Conservation (phyloP, 2,113 vertebrate genomes). For the Piprites chloris region DNA sequence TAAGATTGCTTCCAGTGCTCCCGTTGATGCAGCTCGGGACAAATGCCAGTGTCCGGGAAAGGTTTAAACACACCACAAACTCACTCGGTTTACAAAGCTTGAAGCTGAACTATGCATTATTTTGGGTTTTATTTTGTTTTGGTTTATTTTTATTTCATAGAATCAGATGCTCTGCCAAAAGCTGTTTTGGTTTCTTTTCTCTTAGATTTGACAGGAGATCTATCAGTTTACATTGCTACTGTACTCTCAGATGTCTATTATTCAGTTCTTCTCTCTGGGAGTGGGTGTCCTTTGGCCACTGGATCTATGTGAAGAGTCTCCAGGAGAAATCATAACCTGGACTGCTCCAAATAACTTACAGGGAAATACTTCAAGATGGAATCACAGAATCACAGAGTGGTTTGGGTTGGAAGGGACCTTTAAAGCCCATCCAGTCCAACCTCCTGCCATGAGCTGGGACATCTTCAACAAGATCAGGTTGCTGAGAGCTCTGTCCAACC, state of each 20-base stretch:
- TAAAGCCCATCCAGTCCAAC: not conserved
- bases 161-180: not conserved
- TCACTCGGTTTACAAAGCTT: not conserved
- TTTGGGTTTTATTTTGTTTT: not conserved
- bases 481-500: not conserved
- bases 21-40: not conserved
- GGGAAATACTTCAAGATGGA: not conserved
- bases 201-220: not conserved
- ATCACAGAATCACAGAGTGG: not conserved
- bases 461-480: not conserved
- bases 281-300: not conserved
- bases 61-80: not conserved
- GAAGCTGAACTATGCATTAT: not conserved
- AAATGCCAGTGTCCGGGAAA: not conserved
- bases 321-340: not conserved
- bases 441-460: not conserved
- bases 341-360: not conserved
- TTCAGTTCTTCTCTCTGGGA: not conserved
- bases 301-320: not conserved
- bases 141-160: not conserved
- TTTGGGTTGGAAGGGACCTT: not conserved
- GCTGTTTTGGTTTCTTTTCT: not conserved
- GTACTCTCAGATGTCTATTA: not conserved
- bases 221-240: not conserved
- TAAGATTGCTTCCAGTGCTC: not conserved